These are phyloP conservation scores for Gallinago undulata DNA, from an alignment of 2,113 vertebrate genomes.

Conservation along the genomic window DNA sequence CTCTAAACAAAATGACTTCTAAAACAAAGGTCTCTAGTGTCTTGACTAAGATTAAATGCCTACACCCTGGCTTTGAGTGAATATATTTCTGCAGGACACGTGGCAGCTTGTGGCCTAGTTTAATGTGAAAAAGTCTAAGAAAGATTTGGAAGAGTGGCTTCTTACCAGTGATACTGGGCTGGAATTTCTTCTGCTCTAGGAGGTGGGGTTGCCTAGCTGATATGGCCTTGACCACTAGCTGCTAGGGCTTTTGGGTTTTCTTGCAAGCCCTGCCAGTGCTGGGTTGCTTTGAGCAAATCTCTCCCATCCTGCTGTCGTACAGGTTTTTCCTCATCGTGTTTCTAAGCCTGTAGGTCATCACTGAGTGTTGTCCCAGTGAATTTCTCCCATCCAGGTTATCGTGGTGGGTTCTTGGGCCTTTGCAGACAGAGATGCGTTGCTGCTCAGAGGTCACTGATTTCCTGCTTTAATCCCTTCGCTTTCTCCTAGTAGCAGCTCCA, in stretches of 20 bases:
- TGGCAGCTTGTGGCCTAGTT: not conserved
- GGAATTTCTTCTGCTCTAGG: not conserved
- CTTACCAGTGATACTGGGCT: not conserved
- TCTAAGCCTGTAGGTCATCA: not conserved
- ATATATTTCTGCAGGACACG: not conserved
- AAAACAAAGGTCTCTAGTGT: not conserved
- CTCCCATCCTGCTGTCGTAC: not conserved
- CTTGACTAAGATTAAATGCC: not conserved
- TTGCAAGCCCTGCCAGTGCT: not conserved
- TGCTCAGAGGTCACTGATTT: not conserved
- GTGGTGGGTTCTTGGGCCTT: not conserved
- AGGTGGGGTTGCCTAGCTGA: not conserved
- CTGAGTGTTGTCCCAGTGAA: not conserved
- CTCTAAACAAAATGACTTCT: not conserved
- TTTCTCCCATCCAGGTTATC: not conserved
- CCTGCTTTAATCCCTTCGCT: slow-evolving; percentile 43
- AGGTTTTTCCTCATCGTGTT: not conserved
- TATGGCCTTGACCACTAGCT: not conserved
- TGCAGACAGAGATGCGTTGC: not conserved
- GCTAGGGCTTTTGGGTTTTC: not conserved
- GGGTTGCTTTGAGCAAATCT: not conserved
- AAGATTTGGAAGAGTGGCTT: not conserved
- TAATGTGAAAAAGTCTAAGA: not conserved
- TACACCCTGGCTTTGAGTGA: not conserved
- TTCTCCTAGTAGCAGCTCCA: slow-evolving; percentile 93